Percentiles rank a stretch among this genome's conserved stretches.
Conservation (phyloP, 2,888 invertebrate genomes). For the Mermis nigrescens region DNA sequence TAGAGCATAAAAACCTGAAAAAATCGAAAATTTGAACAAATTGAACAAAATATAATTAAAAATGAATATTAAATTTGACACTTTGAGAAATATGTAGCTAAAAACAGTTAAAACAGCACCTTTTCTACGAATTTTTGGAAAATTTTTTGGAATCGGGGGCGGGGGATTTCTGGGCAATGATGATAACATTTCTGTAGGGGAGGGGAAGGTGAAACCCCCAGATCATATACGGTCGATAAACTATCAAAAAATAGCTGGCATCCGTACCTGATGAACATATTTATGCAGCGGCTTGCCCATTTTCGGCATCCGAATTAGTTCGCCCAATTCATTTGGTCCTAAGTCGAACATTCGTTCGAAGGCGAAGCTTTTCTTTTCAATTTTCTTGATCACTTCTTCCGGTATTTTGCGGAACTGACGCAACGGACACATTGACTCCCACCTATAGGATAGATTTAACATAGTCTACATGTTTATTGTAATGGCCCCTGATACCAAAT, state of each 20-base stretch:
- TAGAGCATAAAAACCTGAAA: too few species aligned
- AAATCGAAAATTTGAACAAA: too few species aligned
- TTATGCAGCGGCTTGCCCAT: slow-evolving; percentile 84
- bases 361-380: slow-evolving; percentile 68
- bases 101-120: too few species aligned
- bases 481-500: too few species aligned
- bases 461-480: too few species aligned
- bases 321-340: slow-evolving; percentile 89
- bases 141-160: too few species aligned
- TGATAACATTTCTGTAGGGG: too few species aligned
- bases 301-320: slow-evolving; percentile 70
- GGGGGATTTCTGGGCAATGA: too few species aligned
- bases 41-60: too few species aligned
- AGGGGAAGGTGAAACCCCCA: background rate
- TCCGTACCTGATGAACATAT: slow-evolving; percentile 57
- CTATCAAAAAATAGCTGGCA: background rate
- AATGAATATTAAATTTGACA: too few species aligned
- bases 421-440: slow-evolving; percentile 97
- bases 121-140: background rate
- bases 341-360: slow-evolving; percentile 63
- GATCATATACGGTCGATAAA: background rate
- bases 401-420: slow-evolving; percentile 81
- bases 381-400: slow-evolving; percentile 85
- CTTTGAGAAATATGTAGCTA: too few species aligned
- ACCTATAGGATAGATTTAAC: too few species aligned